Evolutionary conservation across 1,140 invertebrate species (phyloP), one percentile per base, ranked within the genome.

Genomic region (Copidosoma floridanum): DNA sequence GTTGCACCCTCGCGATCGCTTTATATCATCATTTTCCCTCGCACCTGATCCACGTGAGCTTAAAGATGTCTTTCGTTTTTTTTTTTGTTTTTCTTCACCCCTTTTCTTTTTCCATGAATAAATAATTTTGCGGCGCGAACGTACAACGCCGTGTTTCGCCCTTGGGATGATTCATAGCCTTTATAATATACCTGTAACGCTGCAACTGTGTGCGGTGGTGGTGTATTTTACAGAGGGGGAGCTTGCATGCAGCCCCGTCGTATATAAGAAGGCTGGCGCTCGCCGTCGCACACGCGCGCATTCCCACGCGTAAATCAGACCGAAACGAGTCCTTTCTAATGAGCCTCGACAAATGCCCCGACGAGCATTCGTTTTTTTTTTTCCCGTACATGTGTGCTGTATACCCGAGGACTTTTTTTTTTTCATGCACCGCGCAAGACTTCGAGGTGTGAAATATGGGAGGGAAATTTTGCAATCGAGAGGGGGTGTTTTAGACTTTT

Each of bases 231-330:
- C n/a, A n/a, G n/a, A n/a, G n/a, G n/a, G n/a, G n/a, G n/a, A n/a
- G n/a, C n/a, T n/a, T 46, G 10, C 21, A 26, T 24, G n/a, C 21
- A 3, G 12, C 12, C 16, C 23, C 37, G 8, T 4, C 16, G 40
- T 41, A 21, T 43, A 43, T 20, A 43, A 21, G 23, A 21, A 12
- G 23, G 18, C 40, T 43, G 40, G 40, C n/a, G n/a, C n/a, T n/a
- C n/a, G n/a, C n/a, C n/a, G n/a, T n/a, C 29, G 29, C 0, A 8
- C 29, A 24, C 24, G 20, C 44, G 7, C 0, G 26, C 50, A 14
- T 52, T 52, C 50, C 37, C 50, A 52, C 50, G 50, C 50, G 50
- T 52, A 52, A 52, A 52, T 52, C 50, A 52, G 35, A 23, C 4
- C 18, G 29, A 52, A 38, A 52, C 16, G 21, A 38, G 50, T 27